phyloP scores from a whole-genome alignment of 2,797 vertebrate genomes.

The Enteromius treurensis region DNA sequence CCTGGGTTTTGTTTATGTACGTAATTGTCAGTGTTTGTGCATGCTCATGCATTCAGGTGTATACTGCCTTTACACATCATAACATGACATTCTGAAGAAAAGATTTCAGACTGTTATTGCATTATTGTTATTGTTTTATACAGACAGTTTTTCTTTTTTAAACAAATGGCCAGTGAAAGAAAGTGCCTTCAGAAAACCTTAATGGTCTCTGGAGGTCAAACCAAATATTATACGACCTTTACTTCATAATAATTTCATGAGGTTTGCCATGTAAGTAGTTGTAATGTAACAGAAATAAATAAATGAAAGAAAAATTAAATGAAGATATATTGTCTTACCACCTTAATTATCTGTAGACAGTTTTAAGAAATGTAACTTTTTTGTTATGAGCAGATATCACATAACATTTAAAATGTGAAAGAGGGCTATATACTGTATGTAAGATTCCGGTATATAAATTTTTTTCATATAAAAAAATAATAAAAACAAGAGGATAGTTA shows the following conservation, averaged over 20 bases:
- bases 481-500: neutral
- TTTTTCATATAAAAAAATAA: too few relatives aligned
- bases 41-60: slow-evolving; percentile 25
- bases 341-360: neutral
- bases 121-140: neutral
- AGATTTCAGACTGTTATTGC: neutral
- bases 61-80: neutral
- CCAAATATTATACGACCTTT: neutral
- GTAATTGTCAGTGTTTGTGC: slow-evolving; percentile 21
- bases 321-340: neutral
- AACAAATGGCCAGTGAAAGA: neutral
- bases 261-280: neutral
- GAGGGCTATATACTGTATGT: neutral
- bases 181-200: neutral
- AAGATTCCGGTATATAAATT: neutral
- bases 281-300: neutral
- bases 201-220: neutral
- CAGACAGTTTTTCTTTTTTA: neutral
- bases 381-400: neutral
- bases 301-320: neutral
- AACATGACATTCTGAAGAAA: neutral
- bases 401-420: neutral
- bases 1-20: slow-evolving; percentile 24
- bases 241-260: neutral
- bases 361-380: neutral